These are phyloP conservation scores for Monodelphis domestica DNA, from an alignment of 2,797 vertebrate species.

Conservation along the genomic window DNA sequence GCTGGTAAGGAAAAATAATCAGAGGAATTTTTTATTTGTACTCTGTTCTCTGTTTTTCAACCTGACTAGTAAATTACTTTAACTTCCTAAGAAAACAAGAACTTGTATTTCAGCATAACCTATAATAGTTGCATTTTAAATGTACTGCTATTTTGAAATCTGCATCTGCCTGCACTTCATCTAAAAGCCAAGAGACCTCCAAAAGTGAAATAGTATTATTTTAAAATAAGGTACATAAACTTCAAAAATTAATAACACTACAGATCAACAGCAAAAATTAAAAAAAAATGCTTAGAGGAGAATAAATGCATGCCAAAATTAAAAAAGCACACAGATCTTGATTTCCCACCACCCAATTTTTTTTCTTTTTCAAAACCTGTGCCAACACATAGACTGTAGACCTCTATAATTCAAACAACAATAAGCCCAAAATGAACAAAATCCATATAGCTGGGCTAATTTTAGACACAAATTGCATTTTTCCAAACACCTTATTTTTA, in stretches of 20 bases:
- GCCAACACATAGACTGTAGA: constrained; percentile 68
- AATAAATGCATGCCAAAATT: constrained; percentile 78
- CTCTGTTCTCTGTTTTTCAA: constrained; percentile 26
- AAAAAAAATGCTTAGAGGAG: constrained; percentile 73
- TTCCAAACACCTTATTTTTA: constrained; percentile 65
- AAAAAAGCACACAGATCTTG: constrained; percentile 76
- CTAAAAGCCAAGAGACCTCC: constrained; percentile 70
- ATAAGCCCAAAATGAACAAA: constrained; percentile 57
- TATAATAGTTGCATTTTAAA: constrained; percentile 50
- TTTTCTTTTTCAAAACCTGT: constrained; percentile 73
- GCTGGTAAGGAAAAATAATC: constrained; percentile 22
- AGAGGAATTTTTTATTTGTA: constrained; percentile 56
- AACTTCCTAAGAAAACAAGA: constrained; percentile 51
- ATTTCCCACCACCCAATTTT: constrained; percentile 70
- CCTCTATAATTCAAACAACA: constrained; percentile 69
- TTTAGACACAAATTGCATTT: constrained; percentile 71
- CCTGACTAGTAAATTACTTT: constrained; percentile 34
- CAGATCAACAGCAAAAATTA: constrained; percentile 78
- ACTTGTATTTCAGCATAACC: constrained; percentile 40
- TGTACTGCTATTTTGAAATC: constrained; percentile 72
- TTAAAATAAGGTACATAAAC: constrained; percentile 77
- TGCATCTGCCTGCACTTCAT: constrained; percentile 63
- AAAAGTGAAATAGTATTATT: constrained; percentile 60
- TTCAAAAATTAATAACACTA: constrained; percentile 70
- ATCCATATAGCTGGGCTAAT: constrained; percentile 70